Percentiles rank a stretch among this genome's conserved stretches.
phyloP scores from a whole-genome alignment of 1,140 invertebrate genomes.

The Drosophila navojoa region DNA sequence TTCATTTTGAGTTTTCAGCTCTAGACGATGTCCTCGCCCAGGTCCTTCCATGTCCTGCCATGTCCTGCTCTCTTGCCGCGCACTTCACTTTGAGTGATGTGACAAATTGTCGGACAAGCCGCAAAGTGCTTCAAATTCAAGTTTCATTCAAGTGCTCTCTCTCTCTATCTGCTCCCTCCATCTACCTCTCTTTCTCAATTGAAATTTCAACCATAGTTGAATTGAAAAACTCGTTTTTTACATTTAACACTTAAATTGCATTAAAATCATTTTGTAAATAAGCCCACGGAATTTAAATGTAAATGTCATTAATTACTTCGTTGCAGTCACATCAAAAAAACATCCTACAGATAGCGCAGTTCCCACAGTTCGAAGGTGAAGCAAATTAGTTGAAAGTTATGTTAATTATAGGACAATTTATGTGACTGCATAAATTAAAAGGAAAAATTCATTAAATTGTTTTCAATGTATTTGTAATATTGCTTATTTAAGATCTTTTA shows the following conservation, averaged over 20 bases:
- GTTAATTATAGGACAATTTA: too few relatives aligned
- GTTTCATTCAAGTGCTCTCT: neutral
- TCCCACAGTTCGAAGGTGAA: constrained; percentile 10
- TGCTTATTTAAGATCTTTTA: too few relatives aligned
- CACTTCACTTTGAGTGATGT: constrained; percentile 71
- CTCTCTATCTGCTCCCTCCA: neutral
- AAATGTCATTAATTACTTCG: constrained; percentile 67
- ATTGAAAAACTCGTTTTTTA: constrained; percentile 65
- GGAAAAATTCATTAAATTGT: too few relatives aligned
- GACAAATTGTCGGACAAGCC: constrained; percentile 66
- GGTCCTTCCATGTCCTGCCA: constrained; percentile 1
- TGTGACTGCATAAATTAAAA: too few relatives aligned
- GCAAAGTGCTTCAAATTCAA: constrained; percentile 54
- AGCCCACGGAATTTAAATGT: constrained; percentile 64
- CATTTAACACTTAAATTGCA: constrained; percentile 56
- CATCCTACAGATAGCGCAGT: neutral
- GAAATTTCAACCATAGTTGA: constrained; percentile 9
- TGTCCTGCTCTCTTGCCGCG: constrained; percentile 6
- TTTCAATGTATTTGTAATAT: too few relatives aligned
- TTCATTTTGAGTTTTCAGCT: constrained; percentile 19
- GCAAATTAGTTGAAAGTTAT: too few relatives aligned
- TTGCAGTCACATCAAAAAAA: constrained; percentile 4
- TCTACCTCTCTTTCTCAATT: neutral
- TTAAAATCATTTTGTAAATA: constrained; percentile 76
- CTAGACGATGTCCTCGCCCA: constrained; percentile 16